These are phyloP conservation scores for Chloroclystis v-ata DNA, from an alignment of 2,888 invertebrate species.

Conservation along the genomic window DNA sequence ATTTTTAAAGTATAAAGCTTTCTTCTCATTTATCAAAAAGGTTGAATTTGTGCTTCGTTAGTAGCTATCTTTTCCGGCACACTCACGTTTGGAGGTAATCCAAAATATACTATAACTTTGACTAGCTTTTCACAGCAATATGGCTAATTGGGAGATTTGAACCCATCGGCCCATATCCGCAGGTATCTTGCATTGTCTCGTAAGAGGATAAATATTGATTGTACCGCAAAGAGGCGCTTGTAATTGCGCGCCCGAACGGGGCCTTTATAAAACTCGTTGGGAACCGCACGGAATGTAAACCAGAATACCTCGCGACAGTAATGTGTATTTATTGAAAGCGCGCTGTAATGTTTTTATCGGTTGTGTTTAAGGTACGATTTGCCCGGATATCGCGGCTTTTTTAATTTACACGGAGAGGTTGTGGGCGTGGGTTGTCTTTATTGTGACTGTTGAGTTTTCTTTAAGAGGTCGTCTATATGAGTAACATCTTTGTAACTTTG, in stretches of 20 bases:
- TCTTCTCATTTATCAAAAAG: too few species aligned
- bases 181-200: slow-evolving; percentile 63
- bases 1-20: too few species aligned
- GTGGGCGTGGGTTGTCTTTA: slow-evolving; percentile 28
- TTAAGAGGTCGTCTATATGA: too few species aligned
- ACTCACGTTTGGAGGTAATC: too few species aligned
- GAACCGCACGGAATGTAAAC: slow-evolving; percentile 76
- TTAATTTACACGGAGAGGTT: slow-evolving; percentile 36
- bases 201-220: slow-evolving; percentile 66
- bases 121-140: too few species aligned
- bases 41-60: too few species aligned
- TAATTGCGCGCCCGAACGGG: slow-evolving; percentile 73
- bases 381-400: slow-evolving; percentile 46
- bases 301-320: slow-evolving; percentile 74
- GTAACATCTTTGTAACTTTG: too few species aligned
- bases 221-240: slow-evolving; percentile 69
- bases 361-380: slow-evolving; percentile 56
- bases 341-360: slow-evolving; percentile 76
- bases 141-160: neutral
- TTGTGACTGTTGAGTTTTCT: slow-evolving; percentile 16
- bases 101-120: too few species aligned
- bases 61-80: too few species aligned
- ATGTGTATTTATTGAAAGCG: slow-evolving; percentile 77
- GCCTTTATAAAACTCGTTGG: slow-evolving; percentile 76
- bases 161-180: slow-evolving; percentile 30